Percentiles rank a stretch among this genome's conserved stretches.
Conservation (phyloP, 2,888 invertebrate genomes). For the Heliconius ismenius region DNA sequence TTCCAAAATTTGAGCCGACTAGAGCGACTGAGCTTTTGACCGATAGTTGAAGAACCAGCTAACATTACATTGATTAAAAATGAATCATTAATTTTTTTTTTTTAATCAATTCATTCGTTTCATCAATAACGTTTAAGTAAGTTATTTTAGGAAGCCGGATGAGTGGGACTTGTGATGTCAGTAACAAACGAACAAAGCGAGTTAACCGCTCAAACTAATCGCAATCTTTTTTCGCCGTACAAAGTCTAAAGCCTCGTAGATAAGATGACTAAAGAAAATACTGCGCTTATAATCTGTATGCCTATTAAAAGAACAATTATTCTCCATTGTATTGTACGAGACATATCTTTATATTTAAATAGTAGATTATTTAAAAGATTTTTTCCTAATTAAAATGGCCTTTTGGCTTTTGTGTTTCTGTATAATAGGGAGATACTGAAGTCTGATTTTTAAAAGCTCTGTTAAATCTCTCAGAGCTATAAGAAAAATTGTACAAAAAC, state of each 20-base stretch:
- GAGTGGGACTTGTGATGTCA: constrained; percentile 26
- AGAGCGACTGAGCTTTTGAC: too few species aligned
- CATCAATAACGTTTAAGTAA: neutral
- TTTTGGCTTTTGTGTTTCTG: constrained; percentile 9
- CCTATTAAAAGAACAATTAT: constrained; percentile 41
- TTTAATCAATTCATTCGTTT: too few species aligned
- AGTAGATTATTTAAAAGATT: constrained; percentile 19
- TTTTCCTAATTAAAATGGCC: constrained; percentile 32
- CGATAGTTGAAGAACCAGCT: too few species aligned
- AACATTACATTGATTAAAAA: too few species aligned
- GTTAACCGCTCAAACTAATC: constrained; percentile 34
- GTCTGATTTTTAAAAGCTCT: constrained; percentile 15
- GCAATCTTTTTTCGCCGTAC: constrained; percentile 36
- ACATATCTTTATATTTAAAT: constrained; percentile 25
- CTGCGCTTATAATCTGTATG: constrained; percentile 31
- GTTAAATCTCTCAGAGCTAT: neutral
- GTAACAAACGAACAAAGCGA: constrained; percentile 35
- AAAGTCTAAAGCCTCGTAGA: constrained; percentile 34
- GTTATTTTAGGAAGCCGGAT: constrained; percentile 16
- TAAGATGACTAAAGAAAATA: constrained; percentile 34
- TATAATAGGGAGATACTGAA: constrained; percentile 15
- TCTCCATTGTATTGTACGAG: constrained; percentile 19
- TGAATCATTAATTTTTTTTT: too few species aligned
- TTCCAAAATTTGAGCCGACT: too few species aligned
- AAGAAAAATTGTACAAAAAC: neutral